Percentiles rank a stretch among this genome's conserved stretches.
phyloP scores from a whole-genome alignment of 2,888 invertebrate species.

The Sabellastarte sp. region DNA sequence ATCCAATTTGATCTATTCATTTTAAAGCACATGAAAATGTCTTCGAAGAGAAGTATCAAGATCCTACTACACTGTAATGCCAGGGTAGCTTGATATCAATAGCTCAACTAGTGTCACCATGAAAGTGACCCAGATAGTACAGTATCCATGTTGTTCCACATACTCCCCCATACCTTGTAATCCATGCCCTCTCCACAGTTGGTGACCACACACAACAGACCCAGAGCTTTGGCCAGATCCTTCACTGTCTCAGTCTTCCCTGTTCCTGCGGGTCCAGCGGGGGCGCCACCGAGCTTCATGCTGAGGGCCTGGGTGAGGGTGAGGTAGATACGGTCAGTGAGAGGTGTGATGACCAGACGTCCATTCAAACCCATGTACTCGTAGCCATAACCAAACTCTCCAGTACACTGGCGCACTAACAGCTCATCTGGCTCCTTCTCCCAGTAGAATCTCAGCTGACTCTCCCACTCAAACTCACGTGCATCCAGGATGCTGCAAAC shows the following conservation, averaged over 20 bases:
- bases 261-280: conserved; percentile 69
- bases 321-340: conserved; percentile 88
- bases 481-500: conserved; percentile 82
- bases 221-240: conserved; percentile 84
- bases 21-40: too few species aligned
- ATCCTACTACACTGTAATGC: too few species aligned
- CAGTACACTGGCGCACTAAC: conserved; percentile 78
- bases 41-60: too few species aligned
- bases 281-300: conserved; percentile 88
- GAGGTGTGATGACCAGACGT: conserved; percentile 84
- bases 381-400: conserved; percentile 86
- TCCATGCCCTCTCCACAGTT: conserved; percentile 80
- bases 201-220: conserved; percentile 65
- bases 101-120: too few species aligned
- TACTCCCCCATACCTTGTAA: conserved; percentile 34
- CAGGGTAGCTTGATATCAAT: too few species aligned
- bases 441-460: conserved; percentile 91
- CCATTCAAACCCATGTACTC: conserved; percentile 95
- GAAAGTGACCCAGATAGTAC: too few species aligned
- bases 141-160: too few species aligned
- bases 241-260: conserved; percentile 91
- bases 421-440: conserved; percentile 76
- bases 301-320: conserved; percentile 84
- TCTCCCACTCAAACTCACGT: conserved; percentile 90
- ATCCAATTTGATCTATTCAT: too few species aligned